Conservation (phyloP, 2,113 vertebrate species). For the Galemys pyrenaicus region DNA sequence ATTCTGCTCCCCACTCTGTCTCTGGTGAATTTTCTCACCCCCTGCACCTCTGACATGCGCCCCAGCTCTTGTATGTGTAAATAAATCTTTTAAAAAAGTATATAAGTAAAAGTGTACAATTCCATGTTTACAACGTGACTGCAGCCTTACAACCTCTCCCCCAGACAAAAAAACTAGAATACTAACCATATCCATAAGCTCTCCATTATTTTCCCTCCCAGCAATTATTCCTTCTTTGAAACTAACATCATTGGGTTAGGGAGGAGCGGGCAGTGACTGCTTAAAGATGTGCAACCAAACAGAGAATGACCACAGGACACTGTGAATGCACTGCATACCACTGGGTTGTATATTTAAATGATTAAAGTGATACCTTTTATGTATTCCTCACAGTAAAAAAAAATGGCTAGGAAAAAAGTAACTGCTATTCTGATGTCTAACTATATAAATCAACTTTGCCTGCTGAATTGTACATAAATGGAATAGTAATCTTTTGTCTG, state of each 20-base stretch:
- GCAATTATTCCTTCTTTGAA: neutral
- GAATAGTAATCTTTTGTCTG: neutral
- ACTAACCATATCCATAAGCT: neutral
- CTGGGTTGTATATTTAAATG: neutral
- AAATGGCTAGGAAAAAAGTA: neutral
- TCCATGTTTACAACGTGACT: neutral
- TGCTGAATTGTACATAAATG: neutral
- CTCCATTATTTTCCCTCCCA: neutral
- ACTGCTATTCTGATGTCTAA: neutral
- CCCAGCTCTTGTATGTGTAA: too few relatives aligned
- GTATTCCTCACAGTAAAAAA: neutral
- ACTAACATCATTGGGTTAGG: neutral
- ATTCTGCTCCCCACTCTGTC: too few relatives aligned
- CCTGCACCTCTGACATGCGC: too few relatives aligned
- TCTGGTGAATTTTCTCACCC: too few relatives aligned
- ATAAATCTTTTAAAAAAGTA: neutral
- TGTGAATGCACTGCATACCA: too few relatives aligned
- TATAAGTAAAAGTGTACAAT: neutral
- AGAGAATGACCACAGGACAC: neutral
- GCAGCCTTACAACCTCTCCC: neutral
- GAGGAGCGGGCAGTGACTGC: neutral
- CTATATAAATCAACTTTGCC: neutral
- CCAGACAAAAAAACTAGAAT: neutral
- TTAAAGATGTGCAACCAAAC: neutral
- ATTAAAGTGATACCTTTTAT: neutral